Percentiles rank a stretch among this genome's conserved stretches.
Evolutionary conservation across 2,888 invertebrate genomes (phyloP).

Genomic region (Pecten maximus): DNA sequence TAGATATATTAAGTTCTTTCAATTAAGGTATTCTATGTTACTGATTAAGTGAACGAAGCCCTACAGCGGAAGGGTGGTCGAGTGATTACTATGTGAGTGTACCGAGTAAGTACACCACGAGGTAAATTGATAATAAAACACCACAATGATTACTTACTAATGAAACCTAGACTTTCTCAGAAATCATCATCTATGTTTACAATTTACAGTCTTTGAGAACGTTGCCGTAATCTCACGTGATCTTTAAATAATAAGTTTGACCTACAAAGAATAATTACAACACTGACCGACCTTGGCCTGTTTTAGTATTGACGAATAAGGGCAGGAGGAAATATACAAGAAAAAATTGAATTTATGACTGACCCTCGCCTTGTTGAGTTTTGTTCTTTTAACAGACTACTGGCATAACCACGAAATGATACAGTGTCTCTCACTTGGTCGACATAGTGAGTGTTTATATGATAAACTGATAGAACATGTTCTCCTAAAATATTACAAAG

Average conservation of each 20-base stretch:
- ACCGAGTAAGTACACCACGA: not conserved
- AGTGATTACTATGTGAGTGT: not conserved
- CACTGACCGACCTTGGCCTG: not conserved
- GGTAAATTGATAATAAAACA: not conserved
- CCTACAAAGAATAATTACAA: too few relatives aligned
- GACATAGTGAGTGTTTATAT: too few relatives aligned
- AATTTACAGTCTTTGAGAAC: not conserved
- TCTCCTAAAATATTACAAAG: too few relatives aligned
- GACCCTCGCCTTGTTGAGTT: too few relatives aligned
- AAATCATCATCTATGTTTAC: not conserved
- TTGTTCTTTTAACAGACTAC: too few relatives aligned
- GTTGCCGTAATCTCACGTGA: not conserved
- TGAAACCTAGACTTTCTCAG: not conserved
- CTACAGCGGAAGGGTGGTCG: not conserved
- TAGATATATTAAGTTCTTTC: not conserved
- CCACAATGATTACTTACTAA: not conserved
- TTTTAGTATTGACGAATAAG: not conserved
- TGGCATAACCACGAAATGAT: too few relatives aligned
- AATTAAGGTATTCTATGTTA: conserved; percentile 5
- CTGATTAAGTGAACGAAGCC: not conserved
- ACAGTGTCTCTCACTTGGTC: too few relatives aligned
- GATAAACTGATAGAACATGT: too few relatives aligned
- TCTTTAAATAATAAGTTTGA: not conserved
- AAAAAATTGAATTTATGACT: too few relatives aligned
- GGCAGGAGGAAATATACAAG: too few relatives aligned